These are phyloP conservation scores for Zapornia atra DNA, from an alignment of 2,113 vertebrate genomes.

Conservation along the genomic window DNA sequence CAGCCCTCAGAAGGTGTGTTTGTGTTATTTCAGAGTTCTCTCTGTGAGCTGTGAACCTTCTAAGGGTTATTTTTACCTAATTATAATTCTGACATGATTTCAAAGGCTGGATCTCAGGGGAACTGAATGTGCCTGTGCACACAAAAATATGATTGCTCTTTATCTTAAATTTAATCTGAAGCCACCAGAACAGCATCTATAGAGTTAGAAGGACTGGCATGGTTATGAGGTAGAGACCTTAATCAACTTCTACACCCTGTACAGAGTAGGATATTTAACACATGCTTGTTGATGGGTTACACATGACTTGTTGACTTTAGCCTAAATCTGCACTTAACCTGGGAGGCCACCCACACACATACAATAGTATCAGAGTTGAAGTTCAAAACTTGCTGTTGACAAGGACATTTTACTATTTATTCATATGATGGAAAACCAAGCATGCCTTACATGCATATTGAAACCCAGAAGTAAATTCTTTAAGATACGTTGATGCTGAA, in stretches of 20 bases:
- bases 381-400: not conserved
- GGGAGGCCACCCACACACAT: not conserved
- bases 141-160: not conserved
- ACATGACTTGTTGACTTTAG: not conserved
- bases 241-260: not conserved
- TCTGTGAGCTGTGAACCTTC: not conserved
- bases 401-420: not conserved
- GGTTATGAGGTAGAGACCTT: not conserved
- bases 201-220: not conserved
- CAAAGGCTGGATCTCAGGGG: not conserved
- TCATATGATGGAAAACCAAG: not conserved
- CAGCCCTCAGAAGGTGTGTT: not conserved
- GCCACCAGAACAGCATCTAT: not conserved
- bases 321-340: not conserved
- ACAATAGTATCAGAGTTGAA: not conserved
- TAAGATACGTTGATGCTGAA: not conserved
- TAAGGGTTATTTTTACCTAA: not conserved
- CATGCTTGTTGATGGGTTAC: fast-evolving
- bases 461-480: not conserved
- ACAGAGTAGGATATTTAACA: not conserved
- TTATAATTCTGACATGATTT: not conserved
- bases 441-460: not conserved
- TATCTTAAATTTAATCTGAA: not conserved
- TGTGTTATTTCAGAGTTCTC: not conserved
- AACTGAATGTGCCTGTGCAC: not conserved